phyloP scores from a whole-genome alignment of 1,140 invertebrate genomes.

The Berghia stephanieae region DNA sequence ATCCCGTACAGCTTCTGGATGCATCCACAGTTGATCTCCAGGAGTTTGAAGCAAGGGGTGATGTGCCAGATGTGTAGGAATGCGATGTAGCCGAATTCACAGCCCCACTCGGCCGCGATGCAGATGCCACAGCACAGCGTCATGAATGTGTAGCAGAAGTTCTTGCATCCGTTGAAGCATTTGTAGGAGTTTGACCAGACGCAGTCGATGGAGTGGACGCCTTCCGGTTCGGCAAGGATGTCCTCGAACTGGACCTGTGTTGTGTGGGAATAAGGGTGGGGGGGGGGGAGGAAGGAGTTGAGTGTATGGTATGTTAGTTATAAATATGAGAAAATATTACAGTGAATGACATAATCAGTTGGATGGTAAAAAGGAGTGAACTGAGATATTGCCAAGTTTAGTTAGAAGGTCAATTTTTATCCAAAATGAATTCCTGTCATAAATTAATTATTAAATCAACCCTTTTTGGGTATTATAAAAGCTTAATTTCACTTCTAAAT shows the following conservation, averaged over 20 bases:
- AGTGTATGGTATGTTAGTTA: too few relatives aligned
- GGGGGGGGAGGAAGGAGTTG: too few relatives aligned
- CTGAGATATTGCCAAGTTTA: too few relatives aligned
- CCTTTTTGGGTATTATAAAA: too few relatives aligned
- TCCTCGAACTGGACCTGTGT: constrained; percentile 75
- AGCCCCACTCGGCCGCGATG: constrained; percentile 73
- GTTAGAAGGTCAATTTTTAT: too few relatives aligned
- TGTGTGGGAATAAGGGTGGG: too few relatives aligned
- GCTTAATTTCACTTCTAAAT: too few relatives aligned
- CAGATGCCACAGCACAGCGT: constrained; percentile 74
- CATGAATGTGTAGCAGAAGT: constrained; percentile 78
- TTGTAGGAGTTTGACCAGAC: constrained; percentile 78
- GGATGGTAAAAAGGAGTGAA: too few relatives aligned
- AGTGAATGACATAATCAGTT: too few relatives aligned
- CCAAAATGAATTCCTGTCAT: too few relatives aligned
- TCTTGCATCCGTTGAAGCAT: constrained; percentile 77
- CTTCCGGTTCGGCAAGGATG: constrained; percentile 81
- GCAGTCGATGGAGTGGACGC: constrained; percentile 77
- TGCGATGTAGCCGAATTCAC: constrained; percentile 78
- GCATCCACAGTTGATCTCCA: constrained; percentile 73
- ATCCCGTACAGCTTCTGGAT: constrained; percentile 72
- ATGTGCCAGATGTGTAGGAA: constrained; percentile 70
- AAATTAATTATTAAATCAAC: too few relatives aligned
- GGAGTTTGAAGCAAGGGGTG: constrained; percentile 50
- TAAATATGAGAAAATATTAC: not conserved